Evolutionary conservation across 2,113 vertebrate genomes (phyloP).

Genomic region (Vulpes ferrilata): DNA sequence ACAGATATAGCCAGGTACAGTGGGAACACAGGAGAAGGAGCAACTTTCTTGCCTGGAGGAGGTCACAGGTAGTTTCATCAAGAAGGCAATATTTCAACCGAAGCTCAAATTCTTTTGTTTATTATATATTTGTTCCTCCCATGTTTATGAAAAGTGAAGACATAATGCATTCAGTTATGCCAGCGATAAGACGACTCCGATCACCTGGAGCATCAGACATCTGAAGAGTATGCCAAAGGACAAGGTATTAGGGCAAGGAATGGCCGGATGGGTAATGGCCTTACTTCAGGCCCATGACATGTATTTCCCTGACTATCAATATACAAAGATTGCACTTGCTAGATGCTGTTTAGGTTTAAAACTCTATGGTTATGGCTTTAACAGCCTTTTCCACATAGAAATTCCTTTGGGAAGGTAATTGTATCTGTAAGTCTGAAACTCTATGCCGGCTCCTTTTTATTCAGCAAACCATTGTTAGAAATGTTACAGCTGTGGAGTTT

Average conservation of each 20-base stretch:
- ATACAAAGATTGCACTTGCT: background rate
- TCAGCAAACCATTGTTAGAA: background rate
- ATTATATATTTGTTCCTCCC: background rate
- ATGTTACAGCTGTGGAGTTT: background rate
- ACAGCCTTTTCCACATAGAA: background rate
- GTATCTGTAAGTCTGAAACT: conserved; percentile 13
- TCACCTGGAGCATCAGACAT: background rate
- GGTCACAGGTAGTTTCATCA: background rate
- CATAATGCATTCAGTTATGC: background rate
- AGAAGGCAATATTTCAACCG: background rate
- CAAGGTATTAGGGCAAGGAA: background rate
- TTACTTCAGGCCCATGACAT: background rate
- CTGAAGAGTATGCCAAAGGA: background rate
- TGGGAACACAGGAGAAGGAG: background rate
- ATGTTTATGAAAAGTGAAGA: background rate
- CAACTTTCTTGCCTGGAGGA: background rate
- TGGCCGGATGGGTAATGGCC: no score
- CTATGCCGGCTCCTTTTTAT: background rate
- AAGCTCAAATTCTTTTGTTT: background rate
- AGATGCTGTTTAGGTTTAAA: background rate
- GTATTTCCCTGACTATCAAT: conserved; percentile 28
- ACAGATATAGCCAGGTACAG: background rate
- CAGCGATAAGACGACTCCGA: background rate
- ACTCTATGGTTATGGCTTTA: background rate
- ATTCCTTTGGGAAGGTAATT: background rate